Percentiles rank a stretch among this genome's conserved stretches.
phyloP scores from a whole-genome alignment of 2,797 vertebrate species.

The Aphelocoma californica region DNA sequence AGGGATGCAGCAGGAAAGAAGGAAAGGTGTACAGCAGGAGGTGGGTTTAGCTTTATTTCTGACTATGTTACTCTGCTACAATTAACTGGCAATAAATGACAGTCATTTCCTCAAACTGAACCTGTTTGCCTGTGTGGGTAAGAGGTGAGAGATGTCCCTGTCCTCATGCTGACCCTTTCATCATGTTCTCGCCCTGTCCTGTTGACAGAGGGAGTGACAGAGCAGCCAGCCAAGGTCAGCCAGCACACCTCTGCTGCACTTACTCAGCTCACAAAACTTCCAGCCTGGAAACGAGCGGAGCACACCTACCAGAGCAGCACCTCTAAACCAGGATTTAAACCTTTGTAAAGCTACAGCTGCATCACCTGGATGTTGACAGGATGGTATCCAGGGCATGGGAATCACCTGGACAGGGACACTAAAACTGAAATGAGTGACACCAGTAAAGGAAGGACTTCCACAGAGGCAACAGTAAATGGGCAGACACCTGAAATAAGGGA shows the following conservation, averaged over 20 bases:
- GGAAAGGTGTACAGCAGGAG: not conserved
- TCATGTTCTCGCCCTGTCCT: not conserved
- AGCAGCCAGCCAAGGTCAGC: not conserved
- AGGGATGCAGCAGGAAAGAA: not conserved
- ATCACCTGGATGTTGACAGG: not conserved
- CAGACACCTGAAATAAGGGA: not conserved
- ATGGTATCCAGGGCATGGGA: rapidly evolving
- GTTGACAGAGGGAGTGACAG: not conserved
- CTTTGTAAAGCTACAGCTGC: not conserved
- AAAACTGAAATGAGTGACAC: not conserved
- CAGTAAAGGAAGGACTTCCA: not conserved
- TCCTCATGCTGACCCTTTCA: not conserved
- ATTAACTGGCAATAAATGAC: not conserved
- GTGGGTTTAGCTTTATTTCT: not conserved
- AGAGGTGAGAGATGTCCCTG: not conserved
- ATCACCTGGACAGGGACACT: not conserved
- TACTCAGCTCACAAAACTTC: not conserved
- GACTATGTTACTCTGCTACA: not conserved
- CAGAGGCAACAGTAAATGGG: not conserved
- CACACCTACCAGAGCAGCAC: not conserved
- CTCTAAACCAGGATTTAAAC: not conserved
- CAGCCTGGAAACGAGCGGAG: not conserved
- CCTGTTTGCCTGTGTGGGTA: not conserved
- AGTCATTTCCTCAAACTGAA: not conserved
- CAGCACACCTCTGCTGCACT: not conserved